Evolutionary conservation across 2,797 vertebrate species (phyloP).

Genomic region (Channallabes apus): DNA sequence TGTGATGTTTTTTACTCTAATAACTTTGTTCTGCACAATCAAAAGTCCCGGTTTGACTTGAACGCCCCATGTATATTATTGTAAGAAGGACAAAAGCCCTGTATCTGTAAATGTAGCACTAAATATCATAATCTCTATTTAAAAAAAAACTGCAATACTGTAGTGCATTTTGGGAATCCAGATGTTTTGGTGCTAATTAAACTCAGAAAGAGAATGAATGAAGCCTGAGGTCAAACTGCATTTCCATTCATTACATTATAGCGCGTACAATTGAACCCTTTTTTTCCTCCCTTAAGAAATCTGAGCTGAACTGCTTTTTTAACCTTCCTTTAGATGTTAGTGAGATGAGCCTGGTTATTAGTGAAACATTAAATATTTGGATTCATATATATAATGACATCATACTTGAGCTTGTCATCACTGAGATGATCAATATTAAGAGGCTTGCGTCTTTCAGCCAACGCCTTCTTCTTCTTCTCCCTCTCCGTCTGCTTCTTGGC

Average conservation of each 20-base stretch:
- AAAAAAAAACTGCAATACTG: background rate
- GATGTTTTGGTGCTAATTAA: background rate
- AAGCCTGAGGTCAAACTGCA: background rate
- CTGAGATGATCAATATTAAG: conserved; percentile 79
- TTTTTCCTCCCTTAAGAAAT: background rate
- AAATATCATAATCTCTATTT: too few relatives aligned
- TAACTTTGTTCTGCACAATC: too few relatives aligned
- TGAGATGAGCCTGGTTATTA: background rate
- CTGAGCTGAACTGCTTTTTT: background rate
- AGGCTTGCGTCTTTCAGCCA: conserved; percentile 90
- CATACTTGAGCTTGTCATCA: conserved; percentile 66
- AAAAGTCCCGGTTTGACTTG: too few relatives aligned
- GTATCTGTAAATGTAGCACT: background rate
- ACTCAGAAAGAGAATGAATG: background rate
- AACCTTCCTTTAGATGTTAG: background rate
- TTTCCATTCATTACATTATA: background rate
- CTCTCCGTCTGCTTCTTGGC: conserved; percentile 97
- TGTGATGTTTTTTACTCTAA: too few relatives aligned
- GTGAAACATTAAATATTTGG: background rate
- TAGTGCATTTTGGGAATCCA: background rate
- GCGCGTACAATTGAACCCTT: background rate
- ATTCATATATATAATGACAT: background rate
- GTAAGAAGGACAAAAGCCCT: background rate
- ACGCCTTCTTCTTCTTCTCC: conserved; percentile 96
- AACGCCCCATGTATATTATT: too few relatives aligned